Conservation (phyloP, 1,140 invertebrate genomes). For the Sesamia nonagrioides region DNA sequence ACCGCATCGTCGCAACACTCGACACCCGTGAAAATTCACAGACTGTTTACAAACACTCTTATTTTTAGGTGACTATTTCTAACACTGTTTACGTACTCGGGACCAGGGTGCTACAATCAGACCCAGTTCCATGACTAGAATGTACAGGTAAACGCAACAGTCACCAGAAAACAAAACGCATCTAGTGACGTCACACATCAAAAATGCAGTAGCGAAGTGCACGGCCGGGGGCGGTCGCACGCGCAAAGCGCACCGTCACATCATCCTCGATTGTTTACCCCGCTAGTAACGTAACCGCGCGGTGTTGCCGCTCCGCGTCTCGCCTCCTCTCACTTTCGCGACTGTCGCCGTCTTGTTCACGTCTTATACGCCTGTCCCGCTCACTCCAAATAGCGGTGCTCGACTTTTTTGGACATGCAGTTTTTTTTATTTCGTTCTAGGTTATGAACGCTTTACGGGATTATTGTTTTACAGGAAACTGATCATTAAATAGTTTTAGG, state of each 20-base stretch:
- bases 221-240: constrained; percentile 72
- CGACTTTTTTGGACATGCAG: constrained; percentile 83
- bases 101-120: background rate
- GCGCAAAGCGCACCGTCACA: constrained; percentile 71
- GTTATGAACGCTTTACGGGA: constrained; percentile 75
- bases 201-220: constrained; percentile 84
- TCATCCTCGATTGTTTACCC: constrained; percentile 82
- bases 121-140: background rate
- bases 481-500: constrained; percentile 40
- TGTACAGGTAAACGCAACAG: constrained; percentile 33
- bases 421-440: constrained; percentile 81
- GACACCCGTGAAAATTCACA: constrained; percentile 20
- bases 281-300: constrained; percentile 77
- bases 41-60: constrained; percentile 56
- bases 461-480: constrained; percentile 68
- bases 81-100: background rate
- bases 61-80: constrained; percentile 48
- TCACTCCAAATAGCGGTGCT: no score
- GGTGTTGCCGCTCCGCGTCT: constrained; percentile 77
- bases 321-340: constrained; percentile 86
- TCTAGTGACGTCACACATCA: constrained; percentile 75
- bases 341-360: constrained; percentile 64
- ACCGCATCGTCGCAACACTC: constrained; percentile 1
- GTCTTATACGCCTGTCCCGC: constrained; percentile 62
- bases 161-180: constrained; percentile 33